A percentile compares a stretch with the other conserved stretches of the same genome.
These are phyloP conservation scores for Trissonchulus sp. DNA, from an alignment of 2,888 invertebrate species.

Conservation along the genomic window DNA sequence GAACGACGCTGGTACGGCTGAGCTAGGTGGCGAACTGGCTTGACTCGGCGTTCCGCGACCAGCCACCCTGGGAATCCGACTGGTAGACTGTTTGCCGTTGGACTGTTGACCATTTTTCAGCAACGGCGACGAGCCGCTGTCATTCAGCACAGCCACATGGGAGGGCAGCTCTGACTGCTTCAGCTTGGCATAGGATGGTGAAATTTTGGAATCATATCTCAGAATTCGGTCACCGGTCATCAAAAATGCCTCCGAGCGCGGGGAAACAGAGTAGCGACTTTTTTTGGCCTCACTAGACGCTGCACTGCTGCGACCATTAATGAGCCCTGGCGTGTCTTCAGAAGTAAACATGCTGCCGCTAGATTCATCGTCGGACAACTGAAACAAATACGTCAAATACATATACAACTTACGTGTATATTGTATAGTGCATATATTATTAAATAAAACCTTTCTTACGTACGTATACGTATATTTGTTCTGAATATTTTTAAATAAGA, in stretches of 20 bases:
- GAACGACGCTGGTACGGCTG: background rate
- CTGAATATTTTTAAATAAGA: no score
- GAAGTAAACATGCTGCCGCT: background rate
- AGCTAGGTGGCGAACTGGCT: background rate
- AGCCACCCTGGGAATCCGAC: no score
- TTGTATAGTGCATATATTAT: no score
- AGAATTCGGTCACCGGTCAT: slow-evolving; percentile 51
- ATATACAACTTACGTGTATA: no score
- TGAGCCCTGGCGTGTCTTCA: background rate
- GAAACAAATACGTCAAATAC: no score
- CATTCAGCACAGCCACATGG: slow-evolving; percentile 21
- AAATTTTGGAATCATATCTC: slow-evolving; percentile 45
- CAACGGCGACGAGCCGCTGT: no score
- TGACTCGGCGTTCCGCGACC: no score
- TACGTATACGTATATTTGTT: no score
- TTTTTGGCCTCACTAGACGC: background rate
- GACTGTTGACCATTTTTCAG: background rate
- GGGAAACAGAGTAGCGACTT: no score
- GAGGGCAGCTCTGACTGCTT: slow-evolving; percentile 26
- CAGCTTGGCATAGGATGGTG: slow-evolving; percentile 48
- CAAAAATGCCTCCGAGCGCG: slow-evolving; percentile 48
- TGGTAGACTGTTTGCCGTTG: background rate
- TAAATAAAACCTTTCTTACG: no score
- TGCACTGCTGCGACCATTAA: background rate
- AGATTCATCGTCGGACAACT: no score